Evolutionary conservation across 2,113 vertebrate species (phyloP).

Genomic region (Prionailurus bengalensis): DNA sequence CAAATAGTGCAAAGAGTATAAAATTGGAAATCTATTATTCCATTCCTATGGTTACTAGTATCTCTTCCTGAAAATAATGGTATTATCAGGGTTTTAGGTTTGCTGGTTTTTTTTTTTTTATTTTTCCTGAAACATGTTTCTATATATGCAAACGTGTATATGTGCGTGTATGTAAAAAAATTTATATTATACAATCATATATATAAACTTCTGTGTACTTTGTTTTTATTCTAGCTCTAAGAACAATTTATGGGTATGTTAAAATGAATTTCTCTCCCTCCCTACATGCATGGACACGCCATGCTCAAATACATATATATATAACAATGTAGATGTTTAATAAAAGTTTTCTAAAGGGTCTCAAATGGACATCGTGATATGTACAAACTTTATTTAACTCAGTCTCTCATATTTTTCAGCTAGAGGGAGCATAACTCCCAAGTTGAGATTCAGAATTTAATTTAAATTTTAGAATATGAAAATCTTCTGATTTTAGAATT

Average conservation of each 20-base stretch:
- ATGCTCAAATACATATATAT: neutral
- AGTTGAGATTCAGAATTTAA: conserved; percentile 5
- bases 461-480: neutral
- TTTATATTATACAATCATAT: neutral
- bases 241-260: neutral
- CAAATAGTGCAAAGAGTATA: neutral
- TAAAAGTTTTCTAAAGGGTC: neutral
- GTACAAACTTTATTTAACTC: neutral
- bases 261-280: neutral
- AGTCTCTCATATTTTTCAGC: neutral
- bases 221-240: neutral
- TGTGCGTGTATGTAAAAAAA: neutral
- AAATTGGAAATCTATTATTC: conserved; percentile 8
- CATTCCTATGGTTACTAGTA: neutral
- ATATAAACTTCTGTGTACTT: neutral
- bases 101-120: neutral
- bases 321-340: neutral
- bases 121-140: neutral
- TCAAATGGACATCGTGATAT: neutral
- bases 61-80: neutral
- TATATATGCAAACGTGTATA: neutral
- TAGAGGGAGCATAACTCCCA: neutral
- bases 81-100: neutral
- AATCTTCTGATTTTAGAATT: conserved; percentile 26
- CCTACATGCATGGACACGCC: neutral